Percentiles rank a stretch among this genome's conserved stretches.
phyloP scores from a whole-genome alignment of 2,888 invertebrate species.

The Colostygia pectinataria region DNA sequence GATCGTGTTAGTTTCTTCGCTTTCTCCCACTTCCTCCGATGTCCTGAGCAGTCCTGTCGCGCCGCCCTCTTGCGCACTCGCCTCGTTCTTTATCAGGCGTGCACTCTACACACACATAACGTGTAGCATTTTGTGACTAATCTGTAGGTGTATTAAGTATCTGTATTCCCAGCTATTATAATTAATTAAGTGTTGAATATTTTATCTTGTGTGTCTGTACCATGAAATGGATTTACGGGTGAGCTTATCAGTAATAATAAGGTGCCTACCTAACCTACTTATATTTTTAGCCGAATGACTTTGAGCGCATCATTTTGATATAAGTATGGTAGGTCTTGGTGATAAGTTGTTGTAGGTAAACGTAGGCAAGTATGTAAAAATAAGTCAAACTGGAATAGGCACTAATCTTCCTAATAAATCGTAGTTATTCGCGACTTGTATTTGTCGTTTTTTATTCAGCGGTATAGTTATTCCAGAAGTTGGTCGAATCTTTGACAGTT shows the following conservation, averaged over 20 bases:
- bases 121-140: too few relatives aligned
- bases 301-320: conserved; percentile 15
- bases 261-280: not conserved
- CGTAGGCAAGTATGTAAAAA: too few relatives aligned
- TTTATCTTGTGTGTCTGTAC: conserved; percentile 49
- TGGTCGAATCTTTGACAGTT: too few relatives aligned
- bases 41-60: conserved; percentile 25
- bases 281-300: conserved; percentile 17
- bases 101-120: conserved; percentile 34
- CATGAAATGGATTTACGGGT: conserved; percentile 70
- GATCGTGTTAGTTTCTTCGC: conserved; percentile 32
- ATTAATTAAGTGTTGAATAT: too few relatives aligned
- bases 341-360: conserved; percentile 1
- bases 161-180: too few relatives aligned
- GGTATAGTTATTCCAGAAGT: too few relatives aligned
- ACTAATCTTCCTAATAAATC: too few relatives aligned
- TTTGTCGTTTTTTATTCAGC: too few relatives aligned
- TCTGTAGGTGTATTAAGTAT: too few relatives aligned
- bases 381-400: too few relatives aligned
- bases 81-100: conserved; percentile 31
- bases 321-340: too few relatives aligned
- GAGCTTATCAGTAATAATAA: conserved; percentile 40
- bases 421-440: too few relatives aligned
- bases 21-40: conserved; percentile 20
- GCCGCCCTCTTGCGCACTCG: conserved; percentile 43